These are phyloP conservation scores for Cyphomyrus discorhynchus DNA, from an alignment of 2,113 vertebrate species.

Conservation along the genomic window DNA sequence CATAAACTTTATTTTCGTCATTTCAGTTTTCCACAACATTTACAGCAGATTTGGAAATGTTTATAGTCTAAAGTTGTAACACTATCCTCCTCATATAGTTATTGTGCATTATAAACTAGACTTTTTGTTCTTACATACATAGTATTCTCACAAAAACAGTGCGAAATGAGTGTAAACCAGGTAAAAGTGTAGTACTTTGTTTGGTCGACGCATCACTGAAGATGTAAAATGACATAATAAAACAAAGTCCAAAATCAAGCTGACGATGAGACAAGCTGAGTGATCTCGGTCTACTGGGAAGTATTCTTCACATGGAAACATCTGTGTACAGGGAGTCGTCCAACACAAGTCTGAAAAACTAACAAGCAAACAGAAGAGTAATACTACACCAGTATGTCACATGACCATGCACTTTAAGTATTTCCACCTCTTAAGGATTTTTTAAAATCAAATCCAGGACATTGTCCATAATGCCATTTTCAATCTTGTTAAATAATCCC, in stretches of 20 bases:
- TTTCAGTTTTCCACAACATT: slow-evolving; percentile 50
- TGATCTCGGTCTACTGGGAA: not conserved
- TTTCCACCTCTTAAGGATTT: not conserved
- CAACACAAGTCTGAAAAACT: slow-evolving; percentile 12
- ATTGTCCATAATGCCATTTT: not conserved
- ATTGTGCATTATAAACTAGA: slow-evolving; percentile 43
- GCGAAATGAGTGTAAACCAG: slow-evolving; percentile 28
- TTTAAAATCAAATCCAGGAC: not conserved
- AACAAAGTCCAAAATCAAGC: slow-evolving; percentile 17
- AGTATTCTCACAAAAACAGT: slow-evolving; percentile 34
- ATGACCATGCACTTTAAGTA: slow-evolving; percentile 12
- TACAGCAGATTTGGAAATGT: slow-evolving; percentile 45
- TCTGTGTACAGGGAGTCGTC: slow-evolving; percentile 4
- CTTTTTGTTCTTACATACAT: slow-evolving; percentile 28
- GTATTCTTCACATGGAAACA: slow-evolving; percentile 6
- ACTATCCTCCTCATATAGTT: slow-evolving; percentile 43
- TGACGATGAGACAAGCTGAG: slow-evolving; percentile 6
- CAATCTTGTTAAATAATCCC: not conserved
- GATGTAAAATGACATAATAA: slow-evolving; percentile 8
- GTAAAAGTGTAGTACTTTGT: slow-evolving; percentile 27
- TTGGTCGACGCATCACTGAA: slow-evolving; percentile 16
- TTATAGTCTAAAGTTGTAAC: slow-evolving; percentile 46
- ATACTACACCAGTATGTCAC: slow-evolving; percentile 1
- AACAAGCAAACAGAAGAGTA: slow-evolving; percentile 15
- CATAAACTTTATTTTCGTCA: slow-evolving; percentile 47